Evolutionary conservation across 2,888 invertebrate species (phyloP).

Genomic region (Strigamia maritima): DNA sequence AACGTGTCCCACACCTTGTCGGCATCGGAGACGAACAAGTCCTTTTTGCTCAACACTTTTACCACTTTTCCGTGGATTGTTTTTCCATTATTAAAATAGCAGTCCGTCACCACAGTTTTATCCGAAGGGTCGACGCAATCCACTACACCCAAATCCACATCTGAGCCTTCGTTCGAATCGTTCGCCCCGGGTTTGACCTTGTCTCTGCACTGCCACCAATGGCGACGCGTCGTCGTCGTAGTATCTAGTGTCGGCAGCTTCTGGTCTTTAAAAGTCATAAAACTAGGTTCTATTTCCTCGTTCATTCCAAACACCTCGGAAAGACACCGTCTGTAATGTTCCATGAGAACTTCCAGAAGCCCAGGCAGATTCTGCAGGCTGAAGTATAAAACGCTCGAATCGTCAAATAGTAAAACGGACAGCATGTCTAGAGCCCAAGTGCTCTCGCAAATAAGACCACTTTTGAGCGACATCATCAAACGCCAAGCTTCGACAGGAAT

Average conservation of each 20-base stretch:
- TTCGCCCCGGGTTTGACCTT: background rate
- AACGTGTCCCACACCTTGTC: constrained; percentile 69
- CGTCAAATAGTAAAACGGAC: constrained; percentile 93
- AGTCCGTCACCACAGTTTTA: constrained; percentile 47
- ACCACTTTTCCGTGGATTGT: constrained; percentile 78
- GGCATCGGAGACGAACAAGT: constrained; percentile 75
- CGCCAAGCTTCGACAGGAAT: constrained; percentile 95
- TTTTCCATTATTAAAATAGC: constrained; percentile 71
- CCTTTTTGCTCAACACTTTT: constrained; percentile 68
- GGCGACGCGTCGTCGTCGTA: constrained; percentile 40
- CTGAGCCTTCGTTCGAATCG: constrained; percentile 57
- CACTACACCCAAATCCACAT: constrained; percentile 58
- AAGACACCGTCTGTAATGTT: constrained; percentile 87
- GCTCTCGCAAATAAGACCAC: constrained; percentile 90
- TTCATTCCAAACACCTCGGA: constrained; percentile 79
- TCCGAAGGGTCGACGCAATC: constrained; percentile 45
- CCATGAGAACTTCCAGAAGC: constrained; percentile 81
- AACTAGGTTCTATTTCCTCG: constrained; percentile 52
- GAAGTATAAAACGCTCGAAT: constrained; percentile 88
- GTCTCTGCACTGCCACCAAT: constrained; percentile 51
- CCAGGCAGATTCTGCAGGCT: constrained; percentile 90
- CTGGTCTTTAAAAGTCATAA: background rate
- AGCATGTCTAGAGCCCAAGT: constrained; percentile 97
- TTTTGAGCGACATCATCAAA: constrained; percentile 95
- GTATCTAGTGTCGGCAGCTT: background rate